These are phyloP conservation scores for Myotis davidii DNA, from an alignment of 2,113 vertebrate species.

Conservation along the genomic window DNA sequence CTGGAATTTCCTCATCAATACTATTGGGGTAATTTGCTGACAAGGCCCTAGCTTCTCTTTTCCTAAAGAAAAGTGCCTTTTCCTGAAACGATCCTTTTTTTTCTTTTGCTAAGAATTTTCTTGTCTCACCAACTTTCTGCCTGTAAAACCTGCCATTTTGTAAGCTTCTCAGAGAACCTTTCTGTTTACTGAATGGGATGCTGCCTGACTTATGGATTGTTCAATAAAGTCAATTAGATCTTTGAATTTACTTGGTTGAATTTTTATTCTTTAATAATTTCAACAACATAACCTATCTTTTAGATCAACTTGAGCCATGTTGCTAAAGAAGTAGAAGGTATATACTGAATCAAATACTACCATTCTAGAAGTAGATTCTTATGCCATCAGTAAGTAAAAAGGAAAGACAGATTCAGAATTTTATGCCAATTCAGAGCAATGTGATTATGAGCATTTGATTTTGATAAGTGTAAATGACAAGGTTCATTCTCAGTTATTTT, in stretches of 20 bases:
- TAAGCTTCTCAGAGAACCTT: background rate
- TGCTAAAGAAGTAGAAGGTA: background rate
- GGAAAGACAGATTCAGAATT: background rate
- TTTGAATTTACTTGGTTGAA: background rate
- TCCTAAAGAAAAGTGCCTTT: background rate
- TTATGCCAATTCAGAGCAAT: slow-evolving; percentile 26
- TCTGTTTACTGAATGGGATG: background rate
- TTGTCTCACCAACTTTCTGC: background rate
- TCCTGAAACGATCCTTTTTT: background rate
- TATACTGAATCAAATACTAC: background rate
- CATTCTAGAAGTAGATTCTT: background rate
- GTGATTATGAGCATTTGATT: slow-evolving; percentile 19
- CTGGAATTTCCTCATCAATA: background rate
- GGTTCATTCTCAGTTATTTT: background rate
- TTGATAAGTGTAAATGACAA: background rate
- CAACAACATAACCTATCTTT: slow-evolving; percentile 1
- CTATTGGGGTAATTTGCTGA: background rate
- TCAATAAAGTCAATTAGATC: background rate
- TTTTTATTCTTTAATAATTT: background rate
- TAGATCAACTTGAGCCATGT: background rate
- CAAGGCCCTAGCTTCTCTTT: background rate
- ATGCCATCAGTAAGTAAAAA: background rate
- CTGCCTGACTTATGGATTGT: background rate
- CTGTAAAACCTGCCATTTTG: background rate
- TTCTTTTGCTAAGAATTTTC: background rate